Conservation (phyloP, 2,888 invertebrate species). For the Pinctada fucata region DNA sequence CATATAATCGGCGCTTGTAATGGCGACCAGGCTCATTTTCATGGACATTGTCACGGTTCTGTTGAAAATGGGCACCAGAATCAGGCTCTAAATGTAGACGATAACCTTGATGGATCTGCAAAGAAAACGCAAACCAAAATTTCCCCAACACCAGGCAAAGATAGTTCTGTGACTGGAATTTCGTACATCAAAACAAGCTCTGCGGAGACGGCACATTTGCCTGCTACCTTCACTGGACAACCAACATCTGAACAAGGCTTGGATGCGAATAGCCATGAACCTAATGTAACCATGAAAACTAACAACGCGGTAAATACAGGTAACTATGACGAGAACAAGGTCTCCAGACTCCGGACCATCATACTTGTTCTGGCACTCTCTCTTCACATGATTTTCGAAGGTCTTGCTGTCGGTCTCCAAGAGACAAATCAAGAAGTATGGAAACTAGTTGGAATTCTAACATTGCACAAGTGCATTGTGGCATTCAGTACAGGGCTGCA, state of each 20-base stretch:
- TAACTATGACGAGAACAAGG: background rate
- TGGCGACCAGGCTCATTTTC: conserved; percentile 5
- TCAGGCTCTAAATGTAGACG: background rate
- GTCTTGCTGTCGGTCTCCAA: conserved; percentile 80
- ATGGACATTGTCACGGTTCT: background rate
- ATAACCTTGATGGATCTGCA: no score
- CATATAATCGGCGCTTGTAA: conserved; percentile 29
- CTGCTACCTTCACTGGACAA: background rate
- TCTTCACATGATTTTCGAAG: conserved; percentile 81
- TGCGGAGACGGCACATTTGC: background rate
- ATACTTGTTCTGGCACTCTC: conserved; percentile 79
- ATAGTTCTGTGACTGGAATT: background rate
- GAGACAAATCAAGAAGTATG: conserved; percentile 61
- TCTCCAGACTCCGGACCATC: conserved; percentile 70
- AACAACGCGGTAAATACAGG: background rate
- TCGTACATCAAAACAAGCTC: background rate
- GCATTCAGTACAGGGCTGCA: conserved; percentile 80
- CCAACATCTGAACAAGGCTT: background rate
- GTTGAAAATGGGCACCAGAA: background rate
- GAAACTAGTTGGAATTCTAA: conserved; percentile 77
- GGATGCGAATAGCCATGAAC: background rate
- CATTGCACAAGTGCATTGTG: conserved; percentile 80
- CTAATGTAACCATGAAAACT: background rate
- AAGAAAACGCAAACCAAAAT: background rate
- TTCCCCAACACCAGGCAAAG: background rate